Evolutionary conservation across 2,888 invertebrate species (phyloP), one percentile per base, ranked within the genome.

Genomic region (Mythimna loreyi): DNA sequence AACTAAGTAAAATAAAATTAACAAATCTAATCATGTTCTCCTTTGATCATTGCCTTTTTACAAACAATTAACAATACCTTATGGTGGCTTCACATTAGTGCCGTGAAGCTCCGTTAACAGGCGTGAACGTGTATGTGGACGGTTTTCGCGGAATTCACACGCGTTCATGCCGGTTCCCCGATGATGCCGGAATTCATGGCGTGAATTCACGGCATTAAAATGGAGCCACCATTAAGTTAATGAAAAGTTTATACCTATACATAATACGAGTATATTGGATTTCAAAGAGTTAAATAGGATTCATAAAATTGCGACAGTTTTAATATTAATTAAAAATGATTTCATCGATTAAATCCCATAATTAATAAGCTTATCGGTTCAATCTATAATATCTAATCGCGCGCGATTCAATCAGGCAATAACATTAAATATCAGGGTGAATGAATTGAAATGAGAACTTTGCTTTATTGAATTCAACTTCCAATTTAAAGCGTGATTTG

Each of bases 361-460:
- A 47, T 61, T 28, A 50, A 50, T 55, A 40, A 16, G 30, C 9
- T 50, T 33, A 52, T 65, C 60, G 43, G 9, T 4, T 16, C 21
- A 11, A 66, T 58, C 53, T 61, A 47, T 45, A 71, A 45, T 28
- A 28, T 33, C 33, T 62, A 30, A 76, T 71, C 43, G 25, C 77
- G 66, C 53, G 59, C 72, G 28, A 56, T 52, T 55, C 9, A n/a
- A 43, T 59, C 72, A 43, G 49, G 36, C 58, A 53, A 65, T 61
- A 53, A 30, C 13, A 21, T 52, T 58, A 2, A 61, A 61, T 45
- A 65, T 25, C 21, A 47, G 11, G 49, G 25, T 50, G 45, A 58
- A 72, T 67, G 13, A 76, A 64, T 67, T 25, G 49, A 23, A 72
- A 67, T 57, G n/a, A 52, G 45, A 25, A 53, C 25, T 53, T 40